Evolutionary conservation across 2,888 invertebrate genomes (phyloP).

Genomic region (Taenaris catops): DNA sequence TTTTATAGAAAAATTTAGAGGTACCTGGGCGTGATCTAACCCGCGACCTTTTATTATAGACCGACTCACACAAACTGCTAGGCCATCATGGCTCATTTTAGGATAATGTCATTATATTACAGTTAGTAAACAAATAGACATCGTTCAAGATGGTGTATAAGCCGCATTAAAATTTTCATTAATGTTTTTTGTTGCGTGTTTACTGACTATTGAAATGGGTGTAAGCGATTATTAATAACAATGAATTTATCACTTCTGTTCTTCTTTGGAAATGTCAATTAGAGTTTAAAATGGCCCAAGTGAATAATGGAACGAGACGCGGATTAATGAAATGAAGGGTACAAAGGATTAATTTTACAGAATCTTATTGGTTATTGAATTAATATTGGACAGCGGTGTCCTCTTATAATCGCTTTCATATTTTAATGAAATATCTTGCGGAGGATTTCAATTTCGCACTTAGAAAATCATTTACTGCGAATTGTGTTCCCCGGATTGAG

Average conservation of each 20-base stretch:
- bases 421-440: conserved; percentile 41
- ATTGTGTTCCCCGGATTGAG: conserved; percentile 22
- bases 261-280: conserved; percentile 52
- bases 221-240: conserved; percentile 34
- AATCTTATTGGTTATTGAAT: conserved; percentile 42
- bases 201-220: conserved; percentile 24
- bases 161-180: too few relatives aligned
- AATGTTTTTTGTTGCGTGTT: too few relatives aligned
- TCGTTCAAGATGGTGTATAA: too few relatives aligned
- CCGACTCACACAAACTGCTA: too few relatives aligned
- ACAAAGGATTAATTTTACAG: conserved; percentile 47
- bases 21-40: too few relatives aligned
- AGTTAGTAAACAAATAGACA: too few relatives aligned
- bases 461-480: conserved; percentile 25
- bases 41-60: too few relatives aligned
- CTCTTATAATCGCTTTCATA: conserved; percentile 30
- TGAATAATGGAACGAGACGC: conserved; percentile 44
- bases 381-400: conserved; percentile 39
- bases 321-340: conserved; percentile 48
- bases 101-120: too few relatives aligned
- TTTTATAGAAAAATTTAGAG: too few relatives aligned
- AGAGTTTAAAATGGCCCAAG: conserved; percentile 49
- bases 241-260: conserved; percentile 40
- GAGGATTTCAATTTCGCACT: conserved; percentile 30
- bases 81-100: too few relatives aligned